Conservation (phyloP, 2,797 vertebrate genomes). For the Acipenser ruthenus region DNA sequence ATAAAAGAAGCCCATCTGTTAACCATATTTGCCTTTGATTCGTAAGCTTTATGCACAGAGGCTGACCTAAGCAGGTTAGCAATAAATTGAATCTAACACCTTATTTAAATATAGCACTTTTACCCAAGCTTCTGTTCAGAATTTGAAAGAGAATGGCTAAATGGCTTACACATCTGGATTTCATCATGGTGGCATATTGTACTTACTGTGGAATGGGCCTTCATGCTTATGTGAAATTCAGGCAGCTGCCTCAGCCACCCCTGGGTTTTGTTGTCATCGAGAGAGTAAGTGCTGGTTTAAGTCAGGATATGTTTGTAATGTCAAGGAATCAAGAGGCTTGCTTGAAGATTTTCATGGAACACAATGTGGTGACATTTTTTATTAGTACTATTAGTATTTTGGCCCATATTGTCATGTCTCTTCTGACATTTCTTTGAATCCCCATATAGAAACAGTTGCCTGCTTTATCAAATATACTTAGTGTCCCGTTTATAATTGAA, state of each 20-base stretch:
- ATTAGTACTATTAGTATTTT: too few species aligned
- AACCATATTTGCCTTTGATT: constrained; percentile 2
- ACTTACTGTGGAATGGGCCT: constrained; percentile 46
- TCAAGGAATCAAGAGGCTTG: not conserved
- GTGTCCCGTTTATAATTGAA: too few species aligned
- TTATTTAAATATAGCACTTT: constrained; percentile 39
- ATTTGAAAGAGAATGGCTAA: constrained; percentile 45
- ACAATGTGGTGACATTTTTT: too few species aligned
- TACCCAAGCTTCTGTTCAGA: constrained; percentile 52
- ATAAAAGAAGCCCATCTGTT: constrained; percentile 1
- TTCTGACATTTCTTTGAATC: too few species aligned
- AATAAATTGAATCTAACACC: constrained; percentile 40
- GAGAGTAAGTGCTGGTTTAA: constrained; percentile 44
- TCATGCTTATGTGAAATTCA: constrained; percentile 51
- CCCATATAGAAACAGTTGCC: too few species aligned
- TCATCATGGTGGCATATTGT: constrained; percentile 42
- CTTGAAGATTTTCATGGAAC: too few species aligned
- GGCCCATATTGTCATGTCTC: too few species aligned
- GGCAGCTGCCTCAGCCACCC: constrained; percentile 46
- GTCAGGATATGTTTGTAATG: constrained; percentile 42
- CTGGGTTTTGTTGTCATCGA: constrained; percentile 46
- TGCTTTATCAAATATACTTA: too few species aligned
- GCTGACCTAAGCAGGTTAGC: constrained; percentile 2
- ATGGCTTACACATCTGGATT: constrained; percentile 56
- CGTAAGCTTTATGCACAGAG: not conserved